Evolutionary conservation across 2,113 vertebrate species (phyloP), one percentile per base, ranked within the genome.

Genomic region (Ivindomyrus marchei): DNA sequence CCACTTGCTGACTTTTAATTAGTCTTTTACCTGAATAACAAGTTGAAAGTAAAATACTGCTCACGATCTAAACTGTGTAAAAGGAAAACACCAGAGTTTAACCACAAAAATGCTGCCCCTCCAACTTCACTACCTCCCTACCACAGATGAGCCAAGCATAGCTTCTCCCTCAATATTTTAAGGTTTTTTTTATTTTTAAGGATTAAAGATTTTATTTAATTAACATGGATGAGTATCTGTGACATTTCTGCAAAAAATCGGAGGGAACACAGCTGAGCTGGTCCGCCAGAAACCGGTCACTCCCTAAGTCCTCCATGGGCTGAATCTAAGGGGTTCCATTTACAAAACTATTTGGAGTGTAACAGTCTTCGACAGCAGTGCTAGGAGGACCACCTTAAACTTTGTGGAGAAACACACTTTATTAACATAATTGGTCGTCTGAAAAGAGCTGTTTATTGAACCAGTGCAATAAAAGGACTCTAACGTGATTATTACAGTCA

Each of bases 401-500:
- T 80, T 39, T 80, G 74, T n/a, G 7, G 42, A 47, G 19, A 85
- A 46, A 46, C 83, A 85, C 45, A 46, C 21, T 85, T 47, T 85
- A 47, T 47, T 39, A 42, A 85, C 39, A 85, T 85, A 85, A 85
- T 46, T 85, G 45, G 24, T 85, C 39, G 19, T 45, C 45, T 85
- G 83, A 46, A 45, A 85, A 46, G 77, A 45, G 36, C 83, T 45
- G 42, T 85, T 47, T 47, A 85, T 46, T 46, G 83, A 47, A 45
- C 42, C 83, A 85, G 21, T 47, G 45, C 45, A 85, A 45, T 46
- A 42, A 85, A 85, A 47, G 24, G 45, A 47, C 45, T n/a, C 39
- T 85, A 85, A 85, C 83, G 45, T 85, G 83, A 85, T 85, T 47
- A 85, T 85, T 85, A 85, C 39, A 85, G 21, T 47, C 17, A 85